phyloP scores from a whole-genome alignment of 2,113 vertebrate genomes.

The Sylvilagus bachmani region DNA sequence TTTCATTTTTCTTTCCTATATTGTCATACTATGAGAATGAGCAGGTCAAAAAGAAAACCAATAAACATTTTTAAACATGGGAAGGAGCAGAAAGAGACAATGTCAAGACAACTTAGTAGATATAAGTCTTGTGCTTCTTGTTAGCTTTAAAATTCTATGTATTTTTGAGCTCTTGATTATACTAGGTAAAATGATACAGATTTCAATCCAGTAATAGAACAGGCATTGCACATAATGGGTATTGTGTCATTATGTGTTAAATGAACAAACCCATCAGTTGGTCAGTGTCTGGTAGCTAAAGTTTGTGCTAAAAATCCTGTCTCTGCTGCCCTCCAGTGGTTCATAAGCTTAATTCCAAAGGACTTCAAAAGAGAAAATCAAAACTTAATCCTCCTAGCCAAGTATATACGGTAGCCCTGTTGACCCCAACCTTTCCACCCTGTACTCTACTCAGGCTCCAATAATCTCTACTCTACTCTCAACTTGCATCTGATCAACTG shows the following conservation, averaged over 20 bases:
- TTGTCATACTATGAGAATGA: conserved; percentile 13
- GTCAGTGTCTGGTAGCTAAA: background rate
- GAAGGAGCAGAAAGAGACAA: background rate
- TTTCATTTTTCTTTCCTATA: background rate
- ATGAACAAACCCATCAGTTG: background rate
- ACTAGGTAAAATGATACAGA: background rate
- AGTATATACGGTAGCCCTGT: too few relatives aligned
- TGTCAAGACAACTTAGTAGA: background rate
- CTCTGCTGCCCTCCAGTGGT: conserved; percentile 85
- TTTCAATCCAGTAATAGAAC: conserved; percentile 18
- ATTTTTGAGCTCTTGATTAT: conserved; percentile 19
- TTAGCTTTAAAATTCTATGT: conserved; percentile 3
- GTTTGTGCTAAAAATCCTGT: background rate
- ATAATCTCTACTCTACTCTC: too few relatives aligned
- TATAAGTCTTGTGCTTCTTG: background rate
- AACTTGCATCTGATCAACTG: too few relatives aligned
- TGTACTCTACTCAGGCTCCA: too few relatives aligned
- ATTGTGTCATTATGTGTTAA: background rate
- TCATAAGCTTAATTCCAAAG: conserved; percentile 8
- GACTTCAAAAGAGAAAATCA: background rate
- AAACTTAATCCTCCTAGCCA: background rate
- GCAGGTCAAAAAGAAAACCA: background rate
- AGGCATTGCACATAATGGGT: background rate
- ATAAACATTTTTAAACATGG: background rate
- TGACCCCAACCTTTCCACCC: too few relatives aligned